Base-by-base conservation (phyloP, 2,113 vertebrate species). In the Falco punctatus region DNA sequence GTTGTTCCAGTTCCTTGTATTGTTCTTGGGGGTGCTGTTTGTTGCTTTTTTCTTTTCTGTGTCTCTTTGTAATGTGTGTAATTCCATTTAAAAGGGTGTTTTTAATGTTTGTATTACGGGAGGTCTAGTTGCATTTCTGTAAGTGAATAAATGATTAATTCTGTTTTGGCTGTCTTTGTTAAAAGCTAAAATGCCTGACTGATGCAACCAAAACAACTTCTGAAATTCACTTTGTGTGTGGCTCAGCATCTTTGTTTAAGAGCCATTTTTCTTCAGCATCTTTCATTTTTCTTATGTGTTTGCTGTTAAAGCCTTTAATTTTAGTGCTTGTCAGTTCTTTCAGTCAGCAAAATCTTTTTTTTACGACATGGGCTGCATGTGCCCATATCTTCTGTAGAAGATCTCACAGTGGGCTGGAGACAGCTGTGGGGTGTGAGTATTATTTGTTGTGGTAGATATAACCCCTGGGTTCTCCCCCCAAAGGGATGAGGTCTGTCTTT, bases 371-470 rank as follows among this genome's bases (percentile, higher is more conserved):
- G 21, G 70, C 24, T 83, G 51, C 9, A 1, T 35, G 38, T 62
- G 44, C 35, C 42, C 5, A 1, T 67, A 88, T 42, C 48, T 90
- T 78, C 66, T 86, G 67, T 67, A 38, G 35, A 71, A 14, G 21
- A 7, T 38, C 77, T 61, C 51, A 28, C 22, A 9, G 2, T 33
- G 54, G 40, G 35, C 33, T 6, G 2, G 51, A 70, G 32, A 44
- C 46, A 0, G 4, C 26, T 86, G 55, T 0, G 2, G 21, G 9
- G 28, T 13, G 5, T 1, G 4, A 55, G 4, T 38, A 3, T 42
- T 74, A 22, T 58, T 94, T 93, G 22, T 27, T 75, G 30, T 26
- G 5, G 26, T 61, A 65, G 71, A 67, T 35, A 9, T 0, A 81
- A 75, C 19, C 38, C 3, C 7, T 64, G 40, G 40, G n/a, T 40